Conservation (phyloP, 2,888 invertebrate species). For the Lydus trimaculatus region DNA sequence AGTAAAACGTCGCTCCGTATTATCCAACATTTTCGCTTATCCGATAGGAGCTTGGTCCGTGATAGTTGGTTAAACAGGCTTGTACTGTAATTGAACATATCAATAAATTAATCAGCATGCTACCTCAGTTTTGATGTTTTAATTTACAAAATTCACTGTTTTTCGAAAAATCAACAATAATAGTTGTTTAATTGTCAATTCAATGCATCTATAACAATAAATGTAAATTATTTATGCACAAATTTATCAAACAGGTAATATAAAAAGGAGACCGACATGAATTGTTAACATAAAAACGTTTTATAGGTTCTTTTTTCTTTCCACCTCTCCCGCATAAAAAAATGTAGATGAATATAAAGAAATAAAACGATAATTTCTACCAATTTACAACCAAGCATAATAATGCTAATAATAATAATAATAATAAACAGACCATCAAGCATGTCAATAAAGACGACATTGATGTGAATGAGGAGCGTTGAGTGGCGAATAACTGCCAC, state of each 20-base stretch:
- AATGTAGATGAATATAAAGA: constrained; percentile 35
- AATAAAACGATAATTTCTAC: constrained; percentile 52
- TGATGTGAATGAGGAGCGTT: constrained; percentile 52
- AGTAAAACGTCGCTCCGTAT: no score
- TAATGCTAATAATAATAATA: constrained; percentile 20
- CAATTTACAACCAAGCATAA: constrained; percentile 54
- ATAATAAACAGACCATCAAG: constrained; percentile 60
- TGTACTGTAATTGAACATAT: no score
- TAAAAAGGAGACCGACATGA: neutral
- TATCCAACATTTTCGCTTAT: no score
- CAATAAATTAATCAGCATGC: no score
- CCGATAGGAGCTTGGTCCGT: no score
- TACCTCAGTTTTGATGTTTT: no score
- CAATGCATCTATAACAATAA: neutral
- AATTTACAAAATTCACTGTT: neutral
- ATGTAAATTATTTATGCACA: neutral
- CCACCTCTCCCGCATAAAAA: no score
- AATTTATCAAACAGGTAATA: neutral
- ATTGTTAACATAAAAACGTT: neutral
- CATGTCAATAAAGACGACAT: constrained; percentile 59
- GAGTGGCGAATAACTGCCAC: constrained; percentile 48
- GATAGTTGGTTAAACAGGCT: no score
- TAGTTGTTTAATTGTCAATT: neutral
- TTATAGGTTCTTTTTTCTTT: neutral
- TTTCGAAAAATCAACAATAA: neutral